Base-by-base conservation (phyloP, 2,113 vertebrate species). In the Brachypteracias leptosomus region DNA sequence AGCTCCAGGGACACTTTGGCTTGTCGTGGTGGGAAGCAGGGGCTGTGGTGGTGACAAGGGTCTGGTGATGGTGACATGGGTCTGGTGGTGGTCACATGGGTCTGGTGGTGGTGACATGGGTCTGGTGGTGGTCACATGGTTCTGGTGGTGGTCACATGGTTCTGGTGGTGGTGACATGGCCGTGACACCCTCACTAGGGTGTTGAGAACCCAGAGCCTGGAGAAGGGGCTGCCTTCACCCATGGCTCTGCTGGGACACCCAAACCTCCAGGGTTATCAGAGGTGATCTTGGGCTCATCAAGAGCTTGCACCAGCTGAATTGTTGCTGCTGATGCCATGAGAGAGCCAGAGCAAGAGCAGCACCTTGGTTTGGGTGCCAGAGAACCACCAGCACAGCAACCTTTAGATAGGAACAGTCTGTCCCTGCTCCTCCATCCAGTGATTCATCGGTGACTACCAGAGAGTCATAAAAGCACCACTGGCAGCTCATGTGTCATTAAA, bases 381-480 rank as follows among this genome's bases (percentile, higher is more conserved):
- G 68, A 89, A 12, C 12, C 42, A 3, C 36, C 1, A 5, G 57
- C 36, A 29, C 1, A 1, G 9, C 65, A 77, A 2, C 10, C 38
- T 80, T 87, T 54, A 1, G 19, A 18, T 22, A 40, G 52, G 91
- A 91, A 89, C 94, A 92, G 31, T 15, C 62, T 91, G 95, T 92
- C 57, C 89, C 52, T 49, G 18, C 4, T 0, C 89, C 51, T 72
- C 65, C 84, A 78, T 81, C 73, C 77, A 68, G 62, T 96, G 95
- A 95, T 57, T 95, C 95, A 96, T 26, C 10, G 0, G 46, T 78
- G 86, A 67, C 85, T 72, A 3, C 2, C 31, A 15, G 24, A 47
- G 75, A 88, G 35, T 65, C 84, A 92, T 73, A n/a, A 95, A 89
- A 91, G 77, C 80, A 61, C 74, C 80, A 36, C 86, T 94, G 91